A percentile compares a stretch with the other conserved stretches of the same genome.
These are phyloP conservation scores for Sinocyclocheilus maitianheensis DNA, from an alignment of 2,113 vertebrate species.

Conservation along the genomic window DNA sequence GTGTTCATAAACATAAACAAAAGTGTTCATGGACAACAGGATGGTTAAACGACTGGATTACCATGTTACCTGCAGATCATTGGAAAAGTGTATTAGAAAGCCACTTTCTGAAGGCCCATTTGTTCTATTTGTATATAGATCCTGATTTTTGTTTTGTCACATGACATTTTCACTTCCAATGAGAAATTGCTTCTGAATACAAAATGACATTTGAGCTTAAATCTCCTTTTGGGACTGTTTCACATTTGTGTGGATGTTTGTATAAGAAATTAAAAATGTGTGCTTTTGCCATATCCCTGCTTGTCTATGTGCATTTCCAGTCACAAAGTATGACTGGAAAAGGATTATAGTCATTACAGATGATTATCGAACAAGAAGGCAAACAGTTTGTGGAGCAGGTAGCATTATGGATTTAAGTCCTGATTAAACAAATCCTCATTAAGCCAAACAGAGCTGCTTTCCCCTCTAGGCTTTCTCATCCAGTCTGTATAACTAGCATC, in stretches of 20 bases:
- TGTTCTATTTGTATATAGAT: background rate
- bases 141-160: background rate
- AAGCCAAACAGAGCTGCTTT: conserved; percentile 17
- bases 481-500: background rate
- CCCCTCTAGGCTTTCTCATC: background rate
- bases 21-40: background rate
- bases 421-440: conserved; percentile 47
- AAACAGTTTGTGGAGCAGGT: conserved; percentile 25
- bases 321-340: conserved; percentile 56
- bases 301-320: conserved; percentile 55
- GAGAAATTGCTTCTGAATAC: background rate
- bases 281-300: background rate
- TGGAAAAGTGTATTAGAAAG: background rate
- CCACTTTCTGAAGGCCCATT: background rate
- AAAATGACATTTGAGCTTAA: conserved; percentile 12
- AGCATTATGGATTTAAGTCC: conserved; percentile 41
- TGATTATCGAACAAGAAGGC: conserved; percentile 30
- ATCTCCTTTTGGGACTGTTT: conserved; percentile 19
- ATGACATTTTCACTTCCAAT: background rate
- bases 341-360: conserved; percentile 46
- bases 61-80: background rate
- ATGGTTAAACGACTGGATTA: background rate
- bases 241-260: conserved; percentile 20
- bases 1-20: too few species aligned
- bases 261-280: background rate